phyloP scores from a whole-genome alignment of 2,888 invertebrate species.

The Anorthoa munda region DNA sequence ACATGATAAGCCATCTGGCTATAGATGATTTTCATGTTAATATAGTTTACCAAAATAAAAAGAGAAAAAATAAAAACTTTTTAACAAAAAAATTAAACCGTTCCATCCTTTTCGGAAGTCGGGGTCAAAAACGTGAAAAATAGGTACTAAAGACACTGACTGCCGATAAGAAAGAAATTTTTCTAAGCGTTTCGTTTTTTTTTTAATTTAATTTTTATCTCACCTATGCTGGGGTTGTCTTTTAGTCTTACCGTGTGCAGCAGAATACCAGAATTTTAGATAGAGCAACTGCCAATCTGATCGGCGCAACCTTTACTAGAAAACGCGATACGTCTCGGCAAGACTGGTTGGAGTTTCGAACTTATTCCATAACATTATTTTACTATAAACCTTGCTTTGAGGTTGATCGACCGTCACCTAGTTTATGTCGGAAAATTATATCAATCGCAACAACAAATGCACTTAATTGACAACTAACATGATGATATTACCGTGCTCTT shows the following conservation, averaged over 20 bases:
- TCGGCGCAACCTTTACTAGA: neutral
- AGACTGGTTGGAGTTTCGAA: neutral
- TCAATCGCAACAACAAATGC: slow-evolving; percentile 34
- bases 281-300: neutral
- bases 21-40: too few species aligned
- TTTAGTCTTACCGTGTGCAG: neutral
- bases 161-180: too few species aligned
- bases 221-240: neutral
- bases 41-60: too few species aligned
- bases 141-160: too few species aligned
- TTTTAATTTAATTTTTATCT: neutral
- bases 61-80: too few species aligned
- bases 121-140: too few species aligned
- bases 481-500: slow-evolving; percentile 31
- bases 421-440: slow-evolving; percentile 33
- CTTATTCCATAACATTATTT: neutral
- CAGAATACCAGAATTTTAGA: neutral
- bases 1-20: too few species aligned
- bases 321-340: neutral
- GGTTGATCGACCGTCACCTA: slow-evolving; percentile 42
- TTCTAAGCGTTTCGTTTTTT: too few species aligned
- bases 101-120: too few species aligned
- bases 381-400: slow-evolving; percentile 6
- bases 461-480: slow-evolving; percentile 30
- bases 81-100: too few species aligned